phyloP scores from a whole-genome alignment of 2,888 invertebrate genomes.

The Seira musarum region DNA sequence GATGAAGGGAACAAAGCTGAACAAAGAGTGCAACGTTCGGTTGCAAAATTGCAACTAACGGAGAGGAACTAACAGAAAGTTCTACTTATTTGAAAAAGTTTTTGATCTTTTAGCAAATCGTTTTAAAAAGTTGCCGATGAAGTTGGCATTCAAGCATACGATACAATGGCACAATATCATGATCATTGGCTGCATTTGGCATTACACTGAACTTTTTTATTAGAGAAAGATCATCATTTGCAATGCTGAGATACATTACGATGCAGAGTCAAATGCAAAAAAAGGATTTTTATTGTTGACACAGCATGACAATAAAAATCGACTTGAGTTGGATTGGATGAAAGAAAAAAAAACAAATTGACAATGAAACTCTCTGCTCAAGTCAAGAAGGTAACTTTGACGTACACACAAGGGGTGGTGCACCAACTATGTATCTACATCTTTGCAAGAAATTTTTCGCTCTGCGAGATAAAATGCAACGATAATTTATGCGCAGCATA shows the following conservation, averaged over 20 bases:
- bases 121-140: conserved; percentile 18
- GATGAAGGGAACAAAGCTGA: too few species aligned
- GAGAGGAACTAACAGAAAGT: conserved; percentile 49
- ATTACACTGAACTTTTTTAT: not conserved
- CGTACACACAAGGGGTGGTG: not conserved
- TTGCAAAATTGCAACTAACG: conserved; percentile 56
- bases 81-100: conserved; percentile 50
- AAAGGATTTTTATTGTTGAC: conserved; percentile 8
- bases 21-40: conserved; percentile 46
- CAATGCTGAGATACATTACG: not conserved
- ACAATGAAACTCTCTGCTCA: not conserved
- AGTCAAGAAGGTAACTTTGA: not conserved
- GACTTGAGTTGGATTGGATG: conserved; percentile 4
- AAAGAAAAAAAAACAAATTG: not conserved
- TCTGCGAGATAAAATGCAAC: not conserved
- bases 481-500: conserved; percentile 1
- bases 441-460: not conserved
- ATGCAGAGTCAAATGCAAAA: not conserved
- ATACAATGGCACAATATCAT: conserved; percentile 8
- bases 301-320: conserved; percentile 12
- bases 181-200: conserved; percentile 14
- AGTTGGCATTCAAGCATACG: conserved; percentile 10
- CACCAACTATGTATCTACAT: not conserved
- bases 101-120: not conserved
- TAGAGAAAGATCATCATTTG: not conserved